Conservation (phyloP, 2,888 invertebrate species). For the Dynastes hyllus region DNA sequence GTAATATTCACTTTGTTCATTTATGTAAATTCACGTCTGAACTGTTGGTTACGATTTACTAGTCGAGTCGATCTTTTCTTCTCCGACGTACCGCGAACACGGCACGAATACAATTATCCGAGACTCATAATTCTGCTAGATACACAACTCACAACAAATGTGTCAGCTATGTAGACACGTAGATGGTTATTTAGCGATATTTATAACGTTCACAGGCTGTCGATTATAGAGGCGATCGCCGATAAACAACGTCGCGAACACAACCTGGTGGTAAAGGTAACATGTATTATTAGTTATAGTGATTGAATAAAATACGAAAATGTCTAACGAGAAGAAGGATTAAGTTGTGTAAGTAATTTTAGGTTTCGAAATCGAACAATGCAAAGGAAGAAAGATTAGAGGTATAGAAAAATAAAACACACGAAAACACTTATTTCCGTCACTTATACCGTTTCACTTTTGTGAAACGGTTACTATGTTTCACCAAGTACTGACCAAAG, state of each 20-base stretch:
- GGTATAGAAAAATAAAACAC: no score
- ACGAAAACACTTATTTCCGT: no score
- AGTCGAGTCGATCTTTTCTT: conserved; percentile 18
- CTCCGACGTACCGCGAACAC: conserved; percentile 3
- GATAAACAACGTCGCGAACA: conserved; percentile 23
- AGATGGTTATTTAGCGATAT: conserved; percentile 38
- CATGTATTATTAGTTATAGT: neutral
- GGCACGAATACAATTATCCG: conserved; percentile 46
- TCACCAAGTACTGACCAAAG: no score
- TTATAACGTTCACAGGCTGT: conserved; percentile 35
- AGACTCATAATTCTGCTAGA: conserved; percentile 34
- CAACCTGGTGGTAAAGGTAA: conserved; percentile 4
- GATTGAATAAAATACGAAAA: conserved; percentile 3
- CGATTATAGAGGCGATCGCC: conserved; percentile 8
- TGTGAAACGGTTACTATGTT: no score
- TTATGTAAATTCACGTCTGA: conserved; percentile 37
- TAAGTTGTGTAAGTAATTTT: no score
- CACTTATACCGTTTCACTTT: no score
- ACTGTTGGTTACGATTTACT: conserved; percentile 24
- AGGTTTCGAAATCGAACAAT: no score
- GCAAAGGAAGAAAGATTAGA: no score
- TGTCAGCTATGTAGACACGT: conserved; percentile 41
- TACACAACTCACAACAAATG: conserved; percentile 47
- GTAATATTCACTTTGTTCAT: conserved; percentile 46
- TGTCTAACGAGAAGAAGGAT: neutral